Base-by-base conservation (phyloP, 2,888 invertebrate species). In the Chymomyza fuscimana region DNA sequence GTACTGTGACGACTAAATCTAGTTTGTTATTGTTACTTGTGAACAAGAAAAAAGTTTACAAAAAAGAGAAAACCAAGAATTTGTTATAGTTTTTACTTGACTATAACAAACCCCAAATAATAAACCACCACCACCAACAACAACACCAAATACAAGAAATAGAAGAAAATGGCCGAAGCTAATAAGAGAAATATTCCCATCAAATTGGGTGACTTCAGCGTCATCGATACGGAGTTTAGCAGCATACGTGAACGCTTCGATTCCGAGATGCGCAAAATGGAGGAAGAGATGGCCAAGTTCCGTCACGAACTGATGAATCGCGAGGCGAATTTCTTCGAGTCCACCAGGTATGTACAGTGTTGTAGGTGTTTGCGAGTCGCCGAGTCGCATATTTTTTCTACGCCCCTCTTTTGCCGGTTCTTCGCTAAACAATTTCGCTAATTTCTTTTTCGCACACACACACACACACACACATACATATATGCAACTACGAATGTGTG, bases 261-360 rank as follows among this genome's bases (percentile, higher is more conserved):
- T 92, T 95, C 96, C 79, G 98, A 99, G 94, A 98, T 99, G 98
- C 94, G 96, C 90, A 97, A 98, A 93, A 98, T 99, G 97, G 98
- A 99, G 93, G 98, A 98, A 90, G 98, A 98, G 93, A 98, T 98
- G 98, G 95, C 96, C 92, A 96, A 96, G 93, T 98, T 98, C 93
- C 94, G 98, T 88, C 96, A 96, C 81, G 97, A 97, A 92, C 93
- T 98, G 79, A 96, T 97, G 95, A 97, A 97, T 92, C 95, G 97
- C 90, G 98, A 98, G 92, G 96, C 96, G 90, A 96, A 97, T 91
- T 97, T 97, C 93, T 97, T 97, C 93, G 96, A 96, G 93, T 96
- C 95, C 92, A 96, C 96, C 88, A 97, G 97, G 97, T 97, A 7
- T 29, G 65, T 54, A 22, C 46, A n/a, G 32, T 32, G 32, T 58